Percentiles rank a stretch among this genome's conserved stretches.
These are phyloP conservation scores for Eupithecia vulgata DNA, from an alignment of 2,888 invertebrate genomes.

Conservation along the genomic window DNA sequence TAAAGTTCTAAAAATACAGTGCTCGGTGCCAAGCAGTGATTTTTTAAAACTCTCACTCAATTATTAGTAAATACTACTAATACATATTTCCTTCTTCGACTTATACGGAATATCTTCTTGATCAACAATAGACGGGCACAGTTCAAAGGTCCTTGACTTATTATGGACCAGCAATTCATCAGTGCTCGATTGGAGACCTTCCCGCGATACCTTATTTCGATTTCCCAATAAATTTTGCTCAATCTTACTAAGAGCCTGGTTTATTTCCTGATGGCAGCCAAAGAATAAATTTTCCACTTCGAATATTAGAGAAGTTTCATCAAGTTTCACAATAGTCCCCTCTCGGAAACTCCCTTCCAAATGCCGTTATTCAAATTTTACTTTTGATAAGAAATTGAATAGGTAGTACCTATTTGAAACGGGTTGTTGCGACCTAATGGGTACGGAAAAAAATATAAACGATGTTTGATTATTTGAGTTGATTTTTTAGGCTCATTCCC, in stretches of 20 bases:
- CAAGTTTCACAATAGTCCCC: constrained; percentile 74
- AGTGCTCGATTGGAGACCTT: constrained; percentile 57
- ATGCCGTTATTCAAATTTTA: constrained; percentile 76
- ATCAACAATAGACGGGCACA: constrained; percentile 33
- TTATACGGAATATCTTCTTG: not conserved
- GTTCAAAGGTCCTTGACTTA: constrained; percentile 43
- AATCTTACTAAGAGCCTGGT: constrained; percentile 66
- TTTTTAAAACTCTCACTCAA: no score
- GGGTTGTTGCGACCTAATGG: constrained; percentile 64
- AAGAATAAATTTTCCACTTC: constrained; percentile 74
- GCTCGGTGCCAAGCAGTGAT: no score
- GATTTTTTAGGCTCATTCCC: no score
- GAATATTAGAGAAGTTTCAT: constrained; percentile 76
- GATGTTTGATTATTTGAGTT: not conserved
- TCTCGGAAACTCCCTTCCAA: constrained; percentile 67
- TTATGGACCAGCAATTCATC: constrained; percentile 54
- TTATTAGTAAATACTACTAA: no score
- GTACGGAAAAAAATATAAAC: constrained; percentile 57
- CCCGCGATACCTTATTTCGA: constrained; percentile 59
- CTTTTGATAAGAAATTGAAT: constrained; percentile 78
- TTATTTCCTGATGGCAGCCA: constrained; percentile 68
- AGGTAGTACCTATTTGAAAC: constrained; percentile 63
- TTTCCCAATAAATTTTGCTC: constrained; percentile 69
- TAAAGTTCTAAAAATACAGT: no score
- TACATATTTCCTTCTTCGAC: no score